Conservation (phyloP, 2,113 vertebrate species). For the Guaruba guarouba region DNA sequence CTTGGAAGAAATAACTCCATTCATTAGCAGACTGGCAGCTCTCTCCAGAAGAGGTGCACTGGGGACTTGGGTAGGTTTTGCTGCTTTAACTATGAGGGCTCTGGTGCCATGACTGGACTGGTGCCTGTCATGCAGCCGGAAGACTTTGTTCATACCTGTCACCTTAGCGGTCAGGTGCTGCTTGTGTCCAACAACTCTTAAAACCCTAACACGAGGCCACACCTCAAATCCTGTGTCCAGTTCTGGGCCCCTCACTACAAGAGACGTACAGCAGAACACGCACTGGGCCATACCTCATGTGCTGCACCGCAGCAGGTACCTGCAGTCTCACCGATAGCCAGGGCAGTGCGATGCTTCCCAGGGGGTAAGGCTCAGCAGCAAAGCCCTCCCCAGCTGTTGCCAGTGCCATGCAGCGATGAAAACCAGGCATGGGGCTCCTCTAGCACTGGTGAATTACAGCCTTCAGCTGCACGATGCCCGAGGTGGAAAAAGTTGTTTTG, state of each 20-base stretch:
- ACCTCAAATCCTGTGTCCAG: background rate
- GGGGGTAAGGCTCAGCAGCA: background rate
- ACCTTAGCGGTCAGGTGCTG: background rate
- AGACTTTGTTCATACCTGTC: background rate
- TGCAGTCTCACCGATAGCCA: too few species aligned
- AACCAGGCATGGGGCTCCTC: background rate
- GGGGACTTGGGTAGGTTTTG: background rate
- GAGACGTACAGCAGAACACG: background rate
- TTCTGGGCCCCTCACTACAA: background rate
- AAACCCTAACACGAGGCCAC: background rate
- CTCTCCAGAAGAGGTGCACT: background rate
- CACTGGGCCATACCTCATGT: background rate
- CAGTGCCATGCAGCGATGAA: rapidly evolving
- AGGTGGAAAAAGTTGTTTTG: background rate
- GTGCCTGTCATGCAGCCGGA: background rate
- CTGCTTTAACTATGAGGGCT: background rate
- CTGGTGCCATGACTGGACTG: background rate
- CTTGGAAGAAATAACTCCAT: background rate
- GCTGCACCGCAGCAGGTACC: rapidly evolving
- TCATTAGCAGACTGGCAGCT: background rate
- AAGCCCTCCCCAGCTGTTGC: background rate
- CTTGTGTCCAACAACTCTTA: background rate
- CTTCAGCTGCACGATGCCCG: rapidly evolving
- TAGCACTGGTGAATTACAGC: background rate
- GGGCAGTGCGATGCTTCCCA: background rate